phyloP scores from a whole-genome alignment of 2,797 vertebrate genomes.

The Premnoplex brunnescens region DNA sequence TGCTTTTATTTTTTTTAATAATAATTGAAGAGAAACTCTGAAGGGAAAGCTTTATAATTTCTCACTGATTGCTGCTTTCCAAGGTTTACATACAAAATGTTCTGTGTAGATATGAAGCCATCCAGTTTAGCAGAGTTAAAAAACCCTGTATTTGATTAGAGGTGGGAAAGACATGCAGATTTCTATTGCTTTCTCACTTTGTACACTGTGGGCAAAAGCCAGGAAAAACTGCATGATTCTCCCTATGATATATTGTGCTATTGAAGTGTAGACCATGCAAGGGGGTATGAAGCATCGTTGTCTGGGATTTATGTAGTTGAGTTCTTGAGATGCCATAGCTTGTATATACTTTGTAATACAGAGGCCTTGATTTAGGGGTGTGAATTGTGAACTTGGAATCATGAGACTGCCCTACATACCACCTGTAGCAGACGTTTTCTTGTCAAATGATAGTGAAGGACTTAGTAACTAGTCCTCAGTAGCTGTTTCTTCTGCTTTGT shows the following conservation, averaged over 20 bases:
- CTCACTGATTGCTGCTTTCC: neutral
- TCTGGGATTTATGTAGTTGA: neutral
- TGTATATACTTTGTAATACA: neutral
- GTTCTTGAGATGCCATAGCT: neutral
- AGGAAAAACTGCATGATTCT: neutral
- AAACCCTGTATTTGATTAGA: fast-evolving
- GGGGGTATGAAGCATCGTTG: neutral
- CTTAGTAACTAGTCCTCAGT: neutral
- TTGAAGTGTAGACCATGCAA: neutral
- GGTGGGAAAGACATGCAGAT: neutral
- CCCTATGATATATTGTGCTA: neutral
- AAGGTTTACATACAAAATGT: neutral
- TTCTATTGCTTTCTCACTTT: neutral
- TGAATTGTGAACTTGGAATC: neutral
- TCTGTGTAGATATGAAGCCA: fast-evolving
- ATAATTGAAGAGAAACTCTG: neutral
- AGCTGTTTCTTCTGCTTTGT: neutral
- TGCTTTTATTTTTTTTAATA: neutral
- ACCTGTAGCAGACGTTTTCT: neutral
- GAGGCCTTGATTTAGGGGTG: neutral
- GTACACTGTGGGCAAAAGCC: neutral
- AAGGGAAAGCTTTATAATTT: neutral
- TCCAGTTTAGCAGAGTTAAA: neutral
- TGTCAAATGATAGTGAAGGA: neutral
- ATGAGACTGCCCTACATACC: neutral